Base-by-base conservation (phyloP, 2,797 vertebrate genomes). In the Craterocephalus amniculus region DNA sequence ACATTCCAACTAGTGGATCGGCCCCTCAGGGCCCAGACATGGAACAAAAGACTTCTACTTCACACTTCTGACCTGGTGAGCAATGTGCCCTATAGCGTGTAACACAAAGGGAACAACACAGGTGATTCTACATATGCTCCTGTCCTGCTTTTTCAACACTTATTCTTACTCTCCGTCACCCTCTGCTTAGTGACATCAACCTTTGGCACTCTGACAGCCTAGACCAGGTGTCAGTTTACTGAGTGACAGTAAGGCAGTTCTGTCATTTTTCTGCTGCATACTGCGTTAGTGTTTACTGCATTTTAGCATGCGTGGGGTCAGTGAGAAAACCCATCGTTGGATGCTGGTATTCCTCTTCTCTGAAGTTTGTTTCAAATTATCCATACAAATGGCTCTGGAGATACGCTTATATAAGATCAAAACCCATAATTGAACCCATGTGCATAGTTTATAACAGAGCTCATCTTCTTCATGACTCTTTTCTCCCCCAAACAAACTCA, bases 161-260 rank as follows among this genome's bases (percentile, higher is more conserved):
- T 85, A 81, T 87, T 88, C 85, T 86, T 77, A 82, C 67, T 90
- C 79, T 89, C 80, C 87, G 85, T 90, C 88, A 88, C 66, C 79
- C 63, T 2, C 54, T 78, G 88, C 89, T 91, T 83, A 83, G 88
- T 93, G 92, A 93, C 92, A 91, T 91, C 89, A 91, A 76, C 88
- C 84, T 90, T 83, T 88, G 91, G 89, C 83, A 74, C 79, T 55
- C 67, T 85, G 91, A 93, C 91, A 93, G 84, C 80, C 71, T 43
- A 79, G 86, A 72, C 64, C 67, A 16, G 88, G 90, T 94, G 89
- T 93, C 90, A 85, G 66, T 87, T 94, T 91, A 86, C 89, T 77
- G 43, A 68, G 74, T 10, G 49, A 80, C 84, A 80, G 75, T 35
- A 56, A 81, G 35, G 61, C 31, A 24, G 67, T 61, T 82, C 69